A percentile compares a stretch with the other conserved stretches of the same genome.
Evolutionary conservation across 2,888 invertebrate species (phyloP).

Genomic region (Noctuana brunneofusca): DNA sequence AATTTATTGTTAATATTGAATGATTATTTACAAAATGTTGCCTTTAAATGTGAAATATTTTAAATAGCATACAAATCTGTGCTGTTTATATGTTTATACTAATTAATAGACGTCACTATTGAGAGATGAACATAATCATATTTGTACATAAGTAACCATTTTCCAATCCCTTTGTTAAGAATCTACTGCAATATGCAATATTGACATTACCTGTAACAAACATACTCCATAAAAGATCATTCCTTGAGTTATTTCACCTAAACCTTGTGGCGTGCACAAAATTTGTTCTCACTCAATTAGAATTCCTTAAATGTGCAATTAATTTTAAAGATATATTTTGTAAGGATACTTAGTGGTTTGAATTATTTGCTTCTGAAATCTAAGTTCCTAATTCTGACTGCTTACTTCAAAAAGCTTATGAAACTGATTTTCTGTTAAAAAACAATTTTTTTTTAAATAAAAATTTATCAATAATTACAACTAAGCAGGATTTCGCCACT

Average conservation of each 20-base stretch:
- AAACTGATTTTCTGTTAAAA: background rate
- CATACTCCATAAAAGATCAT: slow-evolving; percentile 45
- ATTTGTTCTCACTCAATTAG: slow-evolving; percentile 35
- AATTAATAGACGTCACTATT: slow-evolving; percentile 4
- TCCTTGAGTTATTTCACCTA: slow-evolving; percentile 47
- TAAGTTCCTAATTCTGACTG: slow-evolving; percentile 21
- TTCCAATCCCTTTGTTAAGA: slow-evolving; percentile 13
- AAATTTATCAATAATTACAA: slow-evolving; percentile 26
- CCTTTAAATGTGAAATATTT: slow-evolving; percentile 33
- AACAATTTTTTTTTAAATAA: background rate
- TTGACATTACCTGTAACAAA: background rate
- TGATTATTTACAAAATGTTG: slow-evolving; percentile 40
- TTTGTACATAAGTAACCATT: slow-evolving; percentile 25
- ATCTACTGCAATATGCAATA: background rate
- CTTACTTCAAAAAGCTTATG: background rate
- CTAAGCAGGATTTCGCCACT: slow-evolving; percentile 13
- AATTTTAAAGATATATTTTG: slow-evolving; percentile 20
- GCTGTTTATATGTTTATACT: slow-evolving; percentile 21
- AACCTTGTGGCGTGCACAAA: slow-evolving; percentile 64
- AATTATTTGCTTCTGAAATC: slow-evolving; percentile 5
- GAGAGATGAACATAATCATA: slow-evolving; percentile 27
- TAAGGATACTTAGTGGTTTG: slow-evolving; percentile 8
- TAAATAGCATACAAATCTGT: slow-evolving; percentile 28
- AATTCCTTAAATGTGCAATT: slow-evolving; percentile 30
- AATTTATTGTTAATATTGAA: slow-evolving; percentile 41